phyloP scores from a whole-genome alignment of 2,113 vertebrate genomes.

The Marmota monax region DNA sequence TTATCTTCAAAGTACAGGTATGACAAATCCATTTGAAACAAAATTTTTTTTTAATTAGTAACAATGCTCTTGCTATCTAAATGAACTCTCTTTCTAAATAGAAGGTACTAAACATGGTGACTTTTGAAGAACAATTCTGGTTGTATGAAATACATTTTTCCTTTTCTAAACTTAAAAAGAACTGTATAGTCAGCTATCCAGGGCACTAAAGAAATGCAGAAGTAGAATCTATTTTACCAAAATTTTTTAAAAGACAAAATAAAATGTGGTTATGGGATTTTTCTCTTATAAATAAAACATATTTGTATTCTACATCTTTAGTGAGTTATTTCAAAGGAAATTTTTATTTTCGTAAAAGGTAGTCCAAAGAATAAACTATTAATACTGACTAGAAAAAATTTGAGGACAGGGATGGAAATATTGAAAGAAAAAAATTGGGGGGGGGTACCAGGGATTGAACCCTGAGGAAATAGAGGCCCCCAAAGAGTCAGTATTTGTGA shows the following conservation, averaged over 20 bases:
- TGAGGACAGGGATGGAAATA: slow-evolving; percentile 31
- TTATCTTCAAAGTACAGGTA: not conserved
- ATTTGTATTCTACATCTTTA: slow-evolving; percentile 33
- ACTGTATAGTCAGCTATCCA: not conserved
- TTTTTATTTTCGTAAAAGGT: slow-evolving; percentile 34
- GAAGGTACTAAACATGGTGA: not conserved
- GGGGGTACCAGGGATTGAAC: no score
- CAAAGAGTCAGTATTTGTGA: not conserved
- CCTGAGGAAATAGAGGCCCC: not conserved
- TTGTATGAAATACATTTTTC: slow-evolving; percentile 36
- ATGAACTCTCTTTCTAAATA: slow-evolving; percentile 2
- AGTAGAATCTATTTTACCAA: slow-evolving; percentile 37
- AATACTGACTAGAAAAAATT: slow-evolving; percentile 5
- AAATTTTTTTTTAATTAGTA: not conserved
- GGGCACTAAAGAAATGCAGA: slow-evolving; percentile 2
- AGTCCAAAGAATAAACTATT: slow-evolving; percentile 32
- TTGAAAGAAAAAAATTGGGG: not conserved
- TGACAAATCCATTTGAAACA: not conserved
- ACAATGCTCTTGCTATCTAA: not conserved
- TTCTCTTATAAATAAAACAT: slow-evolving; percentile 2
- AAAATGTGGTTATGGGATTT: not conserved
- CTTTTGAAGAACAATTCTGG: slow-evolving; percentile 49
- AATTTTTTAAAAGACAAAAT: not conserved
- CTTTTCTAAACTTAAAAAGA: slow-evolving; percentile 21
- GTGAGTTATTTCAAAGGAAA: not conserved